Evolutionary conservation across 2,797 vertebrate genomes (phyloP), one percentile per base, ranked within the genome.

Genomic region (Typhlichthys eigenmanni): DNA sequence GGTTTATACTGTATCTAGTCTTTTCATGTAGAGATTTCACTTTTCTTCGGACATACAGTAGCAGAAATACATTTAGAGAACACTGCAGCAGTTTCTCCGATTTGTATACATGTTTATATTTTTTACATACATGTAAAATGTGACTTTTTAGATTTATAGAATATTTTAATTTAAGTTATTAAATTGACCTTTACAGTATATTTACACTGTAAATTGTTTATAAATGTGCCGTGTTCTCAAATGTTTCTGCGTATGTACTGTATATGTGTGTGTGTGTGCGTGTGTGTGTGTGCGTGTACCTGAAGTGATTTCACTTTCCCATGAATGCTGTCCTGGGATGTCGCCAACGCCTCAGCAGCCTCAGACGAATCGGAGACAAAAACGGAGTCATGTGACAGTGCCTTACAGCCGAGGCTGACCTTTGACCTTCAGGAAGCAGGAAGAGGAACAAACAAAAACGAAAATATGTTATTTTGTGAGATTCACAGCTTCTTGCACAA

Each of bases 311-410:
- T 96, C 68, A 94, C 92, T 88, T 93, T 95, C 49, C 92, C 95
- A 12, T 93, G 88, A 66, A 88, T 71, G 65, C 77, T 93, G 81
- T 95, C 94, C 76, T 93, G 91, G 55, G 92, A 93, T 0, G 90
- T 74, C 1, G 64, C 61, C 0, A 92, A 74, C 72, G 69, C 81
- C 58, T 91, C 48, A 12, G 85, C 82, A 17, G 70, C 86, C 68
- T 94, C 94, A 13, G 84, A 79, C 0, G 80, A 86, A 45, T 95
- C 92, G 6, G 89, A 91, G 60, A 92, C 89, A 71, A 98, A 96
- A 69, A 97, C 87, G 0, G 94, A 96, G 78, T 98, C 96, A 48
- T 97, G 95, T 17, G 96, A 97, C 83, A 96, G 63, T 62, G 94
- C 93, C 87, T 96, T 96, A 86, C 60, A 91, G 47, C 93, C 92